Conservation (phyloP, 2,113 vertebrate species). For the Manacus vitellinus region DNA sequence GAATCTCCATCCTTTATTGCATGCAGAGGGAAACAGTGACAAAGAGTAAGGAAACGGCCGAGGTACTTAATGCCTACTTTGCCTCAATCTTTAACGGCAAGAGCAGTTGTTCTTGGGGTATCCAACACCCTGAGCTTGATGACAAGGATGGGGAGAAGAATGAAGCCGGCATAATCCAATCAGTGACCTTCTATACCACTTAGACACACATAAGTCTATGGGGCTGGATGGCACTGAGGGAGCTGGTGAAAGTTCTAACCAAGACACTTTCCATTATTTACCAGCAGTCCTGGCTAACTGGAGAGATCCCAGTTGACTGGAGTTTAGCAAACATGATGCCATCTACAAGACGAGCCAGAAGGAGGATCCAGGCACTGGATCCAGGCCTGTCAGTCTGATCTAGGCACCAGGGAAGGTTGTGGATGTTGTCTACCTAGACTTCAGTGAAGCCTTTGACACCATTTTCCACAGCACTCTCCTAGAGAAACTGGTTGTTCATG, state of each 20-base stretch:
- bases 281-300: background rate
- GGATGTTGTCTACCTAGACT: background rate
- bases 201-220: background rate
- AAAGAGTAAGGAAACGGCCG: background rate
- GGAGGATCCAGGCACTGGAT: background rate
- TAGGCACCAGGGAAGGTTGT: background rate
- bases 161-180: background rate
- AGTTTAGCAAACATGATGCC: background rate
- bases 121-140: background rate
- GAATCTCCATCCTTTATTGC: background rate
- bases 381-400: background rate
- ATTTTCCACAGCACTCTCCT: background rate
- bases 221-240: background rate
- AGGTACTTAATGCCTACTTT: background rate
- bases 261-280: background rate
- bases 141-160: background rate
- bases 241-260: background rate
- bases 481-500: background rate
- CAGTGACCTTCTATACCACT: background rate
- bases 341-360: background rate
- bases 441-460: background rate
- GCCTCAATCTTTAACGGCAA: background rate
- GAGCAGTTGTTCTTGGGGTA: background rate
- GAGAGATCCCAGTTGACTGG: background rate
- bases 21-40: background rate